A percentile compares a stretch with the other conserved stretches of the same genome.
Evolutionary conservation across 2,888 invertebrate genomes (phyloP).

Genomic region (Alloplasta piceator): DNA sequence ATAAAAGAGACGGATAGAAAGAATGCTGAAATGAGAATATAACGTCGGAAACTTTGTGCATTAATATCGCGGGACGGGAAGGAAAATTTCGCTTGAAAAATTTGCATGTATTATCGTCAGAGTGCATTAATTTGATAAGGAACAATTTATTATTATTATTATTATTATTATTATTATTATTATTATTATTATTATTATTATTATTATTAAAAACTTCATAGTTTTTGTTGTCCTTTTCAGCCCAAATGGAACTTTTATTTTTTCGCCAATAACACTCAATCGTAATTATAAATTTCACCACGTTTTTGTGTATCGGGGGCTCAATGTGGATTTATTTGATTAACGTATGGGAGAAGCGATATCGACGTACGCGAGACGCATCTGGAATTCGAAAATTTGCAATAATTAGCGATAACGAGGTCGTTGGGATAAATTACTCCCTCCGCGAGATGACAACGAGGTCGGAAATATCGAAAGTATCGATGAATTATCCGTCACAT

Average conservation of each 20-base stretch:
- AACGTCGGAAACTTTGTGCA: no score
- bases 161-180: no score
- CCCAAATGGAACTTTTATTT: neutral
- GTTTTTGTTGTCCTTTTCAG: no score
- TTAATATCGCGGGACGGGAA: no score
- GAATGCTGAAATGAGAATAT: neutral
- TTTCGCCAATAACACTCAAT: neutral
- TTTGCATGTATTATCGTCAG: no score
- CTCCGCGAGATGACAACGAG: neutral
- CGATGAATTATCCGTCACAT: conserved; percentile 47
- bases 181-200: no score
- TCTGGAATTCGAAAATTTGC: conserved; percentile 10
- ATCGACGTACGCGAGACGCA: neutral
- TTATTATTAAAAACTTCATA: no score
- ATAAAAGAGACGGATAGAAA: neutral
- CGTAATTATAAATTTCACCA: neutral
- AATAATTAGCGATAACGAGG: conserved; percentile 10
- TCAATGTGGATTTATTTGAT: conserved; percentile 1
- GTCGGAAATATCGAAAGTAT: conserved; percentile 26
- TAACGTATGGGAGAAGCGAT: neutral
- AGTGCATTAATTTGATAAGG: no score
- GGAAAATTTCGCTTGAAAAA: no score
- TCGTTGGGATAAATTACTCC: conserved; percentile 12
- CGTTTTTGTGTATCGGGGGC: neutral
- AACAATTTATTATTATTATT: no score